Evolutionary conservation across 2,797 vertebrate species (phyloP).

Genomic region (Sebastiscus albofasciatus): DNA sequence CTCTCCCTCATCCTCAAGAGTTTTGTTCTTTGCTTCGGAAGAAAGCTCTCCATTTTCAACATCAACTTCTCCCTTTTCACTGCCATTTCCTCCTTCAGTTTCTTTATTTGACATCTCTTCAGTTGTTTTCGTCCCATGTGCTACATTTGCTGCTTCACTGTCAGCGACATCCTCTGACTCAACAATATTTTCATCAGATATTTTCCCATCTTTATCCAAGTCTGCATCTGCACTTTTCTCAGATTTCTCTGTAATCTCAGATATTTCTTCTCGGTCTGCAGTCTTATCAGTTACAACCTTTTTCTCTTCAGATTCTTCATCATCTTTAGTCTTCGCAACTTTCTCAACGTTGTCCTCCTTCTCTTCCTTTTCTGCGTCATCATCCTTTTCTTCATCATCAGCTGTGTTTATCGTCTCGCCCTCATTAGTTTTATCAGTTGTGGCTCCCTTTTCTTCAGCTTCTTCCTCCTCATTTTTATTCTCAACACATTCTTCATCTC

Average conservation of each 20-base stretch:
- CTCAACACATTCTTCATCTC: slow-evolving; percentile 1
- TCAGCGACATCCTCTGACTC: slow-evolving; percentile 22
- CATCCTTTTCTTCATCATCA: slow-evolving; percentile 14
- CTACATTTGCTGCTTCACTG: slow-evolving; percentile 17
- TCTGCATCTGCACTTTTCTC: slow-evolving; percentile 16
- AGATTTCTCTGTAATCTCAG: slow-evolving; percentile 7
- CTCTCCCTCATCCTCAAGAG: background rate
- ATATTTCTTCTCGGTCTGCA: slow-evolving; percentile 17
- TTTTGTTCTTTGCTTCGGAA: background rate
- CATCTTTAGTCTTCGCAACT: slow-evolving; percentile 7
- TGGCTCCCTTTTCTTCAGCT: slow-evolving; percentile 9
- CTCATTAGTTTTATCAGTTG: slow-evolving; percentile 16
- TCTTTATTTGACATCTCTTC: slow-evolving; percentile 15
- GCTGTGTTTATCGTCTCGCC: background rate
- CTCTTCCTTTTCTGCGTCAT: slow-evolving; percentile 22
- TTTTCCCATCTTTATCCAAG: slow-evolving; percentile 22
- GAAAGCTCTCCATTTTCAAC: slow-evolving; percentile 63
- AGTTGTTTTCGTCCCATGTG: background rate
- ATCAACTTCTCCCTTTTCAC: slow-evolving; percentile 42
- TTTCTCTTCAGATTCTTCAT: slow-evolving; percentile 11
- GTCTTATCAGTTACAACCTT: background rate
- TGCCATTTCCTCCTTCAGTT: background rate
- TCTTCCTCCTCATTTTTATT: slow-evolving; percentile 17
- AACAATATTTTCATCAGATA: slow-evolving; percentile 11
- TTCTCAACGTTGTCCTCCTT: background rate